Evolutionary conservation across 2,888 invertebrate species (phyloP).

Genomic region (Anaspis maculata): DNA sequence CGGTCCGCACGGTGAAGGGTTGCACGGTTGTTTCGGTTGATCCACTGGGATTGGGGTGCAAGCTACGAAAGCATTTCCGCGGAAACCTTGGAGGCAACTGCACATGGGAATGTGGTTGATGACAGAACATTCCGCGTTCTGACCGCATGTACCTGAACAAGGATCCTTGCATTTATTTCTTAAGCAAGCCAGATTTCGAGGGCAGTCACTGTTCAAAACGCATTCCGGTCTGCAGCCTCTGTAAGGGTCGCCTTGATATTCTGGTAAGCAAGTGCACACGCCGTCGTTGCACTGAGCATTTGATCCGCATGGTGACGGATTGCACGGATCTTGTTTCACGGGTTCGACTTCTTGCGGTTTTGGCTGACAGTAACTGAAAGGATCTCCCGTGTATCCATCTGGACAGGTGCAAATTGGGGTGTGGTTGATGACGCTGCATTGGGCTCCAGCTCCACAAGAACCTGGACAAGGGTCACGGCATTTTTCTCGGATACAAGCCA

Average conservation of each 20-base stretch:
- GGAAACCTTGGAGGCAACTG: constrained; percentile 54
- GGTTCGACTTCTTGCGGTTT: constrained; percentile 12
- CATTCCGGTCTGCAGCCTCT: constrained; percentile 60
- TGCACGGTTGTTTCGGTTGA: constrained; percentile 46
- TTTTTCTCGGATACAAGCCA: constrained; percentile 68
- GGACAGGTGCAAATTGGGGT: constrained; percentile 62
- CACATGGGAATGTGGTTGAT: constrained; percentile 63
- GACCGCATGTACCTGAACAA: constrained; percentile 59
- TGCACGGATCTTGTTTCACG: constrained; percentile 51
- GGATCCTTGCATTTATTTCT: constrained; percentile 59
- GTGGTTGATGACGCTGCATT: constrained; percentile 70
- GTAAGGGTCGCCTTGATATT: constrained; percentile 57
- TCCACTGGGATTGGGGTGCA: constrained; percentile 13
- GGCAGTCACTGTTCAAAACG: constrained; percentile 55
- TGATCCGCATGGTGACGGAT: constrained; percentile 63
- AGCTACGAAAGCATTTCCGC: constrained; percentile 45
- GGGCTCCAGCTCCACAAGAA: constrained; percentile 66
- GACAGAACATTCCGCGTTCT: constrained; percentile 58
- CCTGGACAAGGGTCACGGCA: constrained; percentile 73
- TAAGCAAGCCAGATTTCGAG: constrained; percentile 52
- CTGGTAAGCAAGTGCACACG: constrained; percentile 50
- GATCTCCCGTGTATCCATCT: constrained; percentile 51
- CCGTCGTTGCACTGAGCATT: constrained; percentile 58
- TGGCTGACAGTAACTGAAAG: constrained; percentile 44
- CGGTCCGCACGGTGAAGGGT: constrained; percentile 63